Evolutionary conservation across 2,113 vertebrate genomes (phyloP).

Genomic region (Anoplopoma fimbria): DNA sequence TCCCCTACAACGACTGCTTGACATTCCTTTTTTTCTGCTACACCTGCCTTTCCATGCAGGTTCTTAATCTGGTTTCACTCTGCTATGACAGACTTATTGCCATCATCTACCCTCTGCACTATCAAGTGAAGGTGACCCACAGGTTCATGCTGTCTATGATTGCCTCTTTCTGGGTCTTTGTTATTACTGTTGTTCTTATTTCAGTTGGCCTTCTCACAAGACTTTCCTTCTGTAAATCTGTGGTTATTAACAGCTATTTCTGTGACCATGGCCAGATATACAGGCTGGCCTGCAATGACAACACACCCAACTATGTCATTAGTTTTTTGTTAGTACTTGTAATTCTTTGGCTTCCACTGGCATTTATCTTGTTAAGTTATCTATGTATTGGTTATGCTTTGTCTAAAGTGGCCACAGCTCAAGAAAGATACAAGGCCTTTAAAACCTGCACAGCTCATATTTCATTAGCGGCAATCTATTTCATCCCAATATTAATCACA

Average conservation of each 20-base stretch:
- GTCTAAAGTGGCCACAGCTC: conserved; percentile 52
- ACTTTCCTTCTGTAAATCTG: conserved; percentile 78
- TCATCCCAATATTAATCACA: conserved; percentile 52
- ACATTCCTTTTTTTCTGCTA: conserved; percentile 78
- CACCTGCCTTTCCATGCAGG: conserved; percentile 72
- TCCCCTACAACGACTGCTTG: conserved; percentile 75
- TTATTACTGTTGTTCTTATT: not conserved
- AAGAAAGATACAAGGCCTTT: conserved; percentile 51
- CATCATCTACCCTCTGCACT: conserved; percentile 77
- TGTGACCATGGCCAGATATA: conserved; percentile 75
- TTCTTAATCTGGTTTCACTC: conserved; percentile 76
- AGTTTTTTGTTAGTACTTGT: conserved; percentile 10
- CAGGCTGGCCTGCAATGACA: conserved; percentile 75
- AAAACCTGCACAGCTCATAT: conserved; percentile 69
- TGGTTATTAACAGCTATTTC: conserved; percentile 77
- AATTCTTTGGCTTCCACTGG: conserved; percentile 65
- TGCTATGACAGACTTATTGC: conserved; percentile 81
- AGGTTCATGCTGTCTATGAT: conserved; percentile 69
- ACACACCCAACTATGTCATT: conserved; percentile 42
- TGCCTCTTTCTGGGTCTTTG: conserved; percentile 57
- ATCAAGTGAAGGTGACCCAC: conserved; percentile 62
- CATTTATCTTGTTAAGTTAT: conserved; percentile 69
- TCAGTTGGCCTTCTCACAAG: conserved; percentile 55
- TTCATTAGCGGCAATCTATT: conserved; percentile 63
- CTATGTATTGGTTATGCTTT: conserved; percentile 47